A percentile compares a stretch with the other conserved stretches of the same genome.
Evolutionary conservation across 2,113 vertebrate genomes (phyloP).

Genomic region (Lathamus discolor): DNA sequence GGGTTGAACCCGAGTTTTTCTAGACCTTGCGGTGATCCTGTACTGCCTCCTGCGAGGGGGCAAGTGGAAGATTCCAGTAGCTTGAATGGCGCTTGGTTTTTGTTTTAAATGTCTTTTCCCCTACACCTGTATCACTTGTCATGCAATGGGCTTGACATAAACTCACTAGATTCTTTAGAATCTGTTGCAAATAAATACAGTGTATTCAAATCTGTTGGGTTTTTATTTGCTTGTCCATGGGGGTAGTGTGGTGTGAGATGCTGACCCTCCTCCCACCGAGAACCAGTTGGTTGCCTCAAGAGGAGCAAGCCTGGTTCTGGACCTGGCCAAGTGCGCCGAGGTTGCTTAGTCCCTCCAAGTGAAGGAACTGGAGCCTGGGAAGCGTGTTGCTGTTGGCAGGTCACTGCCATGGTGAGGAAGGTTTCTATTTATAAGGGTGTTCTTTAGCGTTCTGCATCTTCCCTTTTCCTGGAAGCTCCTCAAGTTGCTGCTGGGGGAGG

Average conservation of each 20-base stretch:
- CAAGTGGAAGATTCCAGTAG: constrained; percentile 42
- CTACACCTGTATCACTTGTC: constrained; percentile 69
- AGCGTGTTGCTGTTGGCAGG: background rate
- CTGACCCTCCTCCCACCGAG: background rate
- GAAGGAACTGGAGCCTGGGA: background rate
- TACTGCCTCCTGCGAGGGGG: constrained; percentile 39
- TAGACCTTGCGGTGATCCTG: constrained; percentile 57
- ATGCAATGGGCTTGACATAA: constrained; percentile 69
- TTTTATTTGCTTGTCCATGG: background rate
- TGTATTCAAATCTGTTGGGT: constrained; percentile 60
- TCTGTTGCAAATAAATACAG: constrained; percentile 75
- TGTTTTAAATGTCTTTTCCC: constrained; percentile 60
- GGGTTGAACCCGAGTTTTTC: constrained; percentile 45
- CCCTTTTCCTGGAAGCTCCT: background rate
- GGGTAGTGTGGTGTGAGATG: accelerated
- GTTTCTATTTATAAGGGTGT: background rate
- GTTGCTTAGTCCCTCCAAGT: background rate
- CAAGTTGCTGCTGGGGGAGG: background rate
- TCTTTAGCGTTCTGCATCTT: background rate
- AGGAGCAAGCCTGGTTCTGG: accelerated
- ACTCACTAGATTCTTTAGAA: constrained; percentile 77
- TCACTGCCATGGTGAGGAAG: background rate
- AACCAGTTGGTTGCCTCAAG: accelerated
- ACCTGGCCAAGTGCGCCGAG: accelerated
- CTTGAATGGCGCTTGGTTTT: constrained; percentile 60